These are phyloP conservation scores for Lathamus discolor DNA, from an alignment of 2,113 vertebrate genomes.

Conservation along the genomic window DNA sequence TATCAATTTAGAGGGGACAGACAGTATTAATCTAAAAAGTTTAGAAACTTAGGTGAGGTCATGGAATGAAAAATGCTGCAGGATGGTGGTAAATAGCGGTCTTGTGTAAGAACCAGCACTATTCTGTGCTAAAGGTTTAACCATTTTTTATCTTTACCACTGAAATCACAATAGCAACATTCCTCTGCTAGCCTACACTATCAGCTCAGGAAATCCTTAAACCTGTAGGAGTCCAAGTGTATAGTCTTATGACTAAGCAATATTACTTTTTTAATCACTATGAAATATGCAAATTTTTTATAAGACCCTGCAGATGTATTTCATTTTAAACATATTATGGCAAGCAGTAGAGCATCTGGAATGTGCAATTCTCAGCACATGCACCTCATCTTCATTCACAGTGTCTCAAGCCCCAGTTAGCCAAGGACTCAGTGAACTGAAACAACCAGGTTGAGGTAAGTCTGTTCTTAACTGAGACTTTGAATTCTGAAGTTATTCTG, in stretches of 20 bases:
- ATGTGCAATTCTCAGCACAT: background rate
- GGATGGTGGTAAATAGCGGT: background rate
- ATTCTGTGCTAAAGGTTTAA: background rate
- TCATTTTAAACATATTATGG: background rate
- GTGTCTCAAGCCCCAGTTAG: background rate
- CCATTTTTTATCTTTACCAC: background rate
- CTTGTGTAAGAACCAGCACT: background rate
- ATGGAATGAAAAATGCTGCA: background rate
- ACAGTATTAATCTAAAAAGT: background rate
- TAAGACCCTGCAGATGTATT: background rate
- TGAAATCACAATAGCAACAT: background rate
- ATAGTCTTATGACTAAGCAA: background rate
- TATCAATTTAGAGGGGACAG: background rate
- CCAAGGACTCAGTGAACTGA: background rate
- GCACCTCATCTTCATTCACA: background rate
- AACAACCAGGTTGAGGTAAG: background rate
- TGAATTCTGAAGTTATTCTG: background rate
- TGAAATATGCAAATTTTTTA: background rate
- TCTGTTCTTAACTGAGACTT: background rate
- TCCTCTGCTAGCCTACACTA: rapidly evolving
- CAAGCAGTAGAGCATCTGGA: background rate
- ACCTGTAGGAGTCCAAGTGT: background rate
- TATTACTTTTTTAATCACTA: background rate
- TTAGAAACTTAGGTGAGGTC: background rate
- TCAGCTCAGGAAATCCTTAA: background rate